Base-by-base conservation (phyloP, 2,113 vertebrate species). In the Xerus inauris region DNA sequence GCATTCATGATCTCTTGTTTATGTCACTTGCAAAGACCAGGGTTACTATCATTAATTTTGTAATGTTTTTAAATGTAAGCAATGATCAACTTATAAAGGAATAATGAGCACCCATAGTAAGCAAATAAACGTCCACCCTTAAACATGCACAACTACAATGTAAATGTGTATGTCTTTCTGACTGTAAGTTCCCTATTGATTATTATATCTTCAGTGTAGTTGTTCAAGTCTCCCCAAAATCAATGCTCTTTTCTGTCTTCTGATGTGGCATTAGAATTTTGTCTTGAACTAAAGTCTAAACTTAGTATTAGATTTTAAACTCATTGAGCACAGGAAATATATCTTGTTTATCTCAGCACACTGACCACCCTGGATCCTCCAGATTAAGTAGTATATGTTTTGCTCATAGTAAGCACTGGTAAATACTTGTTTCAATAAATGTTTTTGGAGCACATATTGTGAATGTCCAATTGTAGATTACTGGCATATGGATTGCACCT, bases 291-390 rank as follows among this genome's bases (percentile, higher is more conserved):
- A 57, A 16, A 28, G 1, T 35, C 49, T 47, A 30, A 90, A 42
- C 26, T 82, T 72, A 42, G 32, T 87, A 54, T 73, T 81, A 76
- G 28, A 71, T 79, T 88, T 62, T 86, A 64, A 81, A 71, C 19
- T 42, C 69, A 72, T 14, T 35, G 38, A 87, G 2, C n/a, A n/a
- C 28, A 38, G 8, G 5, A 89, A 75, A 30, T 4, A 57, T 42
- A 84, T 73, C 62, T 45, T 17, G 24, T 51, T 5, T 38, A 11
- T 81, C 65, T 86, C 42, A 69, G 14, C 28, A 42, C 40, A 38
- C 13, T 9, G 38, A 40, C 14, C 10, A 47, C 8, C 30, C 26
- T 14, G 7, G 35, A 40, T 45, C 26, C 71, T 69, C 42, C 40
- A 94, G 28, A 35, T 49, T 64, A 72, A 89, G 32, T 82, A 32